These are phyloP conservation scores for Diploptera punctata DNA, from an alignment of 2,888 invertebrate species.

Conservation along the genomic window DNA sequence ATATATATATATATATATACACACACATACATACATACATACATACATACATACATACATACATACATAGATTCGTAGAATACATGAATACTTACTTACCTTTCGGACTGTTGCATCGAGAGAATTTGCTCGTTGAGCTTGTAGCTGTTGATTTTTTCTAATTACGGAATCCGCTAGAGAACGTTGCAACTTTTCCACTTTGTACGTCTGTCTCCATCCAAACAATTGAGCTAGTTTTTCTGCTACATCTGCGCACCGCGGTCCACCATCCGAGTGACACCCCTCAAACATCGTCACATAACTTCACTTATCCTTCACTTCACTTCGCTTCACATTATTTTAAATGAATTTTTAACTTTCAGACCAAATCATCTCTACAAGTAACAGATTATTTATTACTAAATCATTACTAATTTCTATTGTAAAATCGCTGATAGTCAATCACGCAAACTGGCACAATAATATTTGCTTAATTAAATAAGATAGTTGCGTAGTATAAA, in stretches of 20 bases:
- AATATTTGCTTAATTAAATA: no score
- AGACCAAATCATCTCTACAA: no score
- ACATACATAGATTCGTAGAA: neutral
- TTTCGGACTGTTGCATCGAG: neutral
- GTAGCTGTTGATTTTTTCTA: neutral
- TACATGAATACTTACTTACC: neutral
- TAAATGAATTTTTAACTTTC: no score
- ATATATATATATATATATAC: no score
- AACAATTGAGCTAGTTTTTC: slow-evolving; percentile 79
- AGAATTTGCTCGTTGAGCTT: neutral
- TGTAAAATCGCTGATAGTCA: no score
- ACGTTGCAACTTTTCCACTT: slow-evolving; percentile 78
- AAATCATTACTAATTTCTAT: no score
- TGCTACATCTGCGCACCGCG: slow-evolving; percentile 75
- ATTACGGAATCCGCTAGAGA: slow-evolving; percentile 53
- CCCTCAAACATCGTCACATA: slow-evolving; percentile 50
- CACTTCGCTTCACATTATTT: no score
- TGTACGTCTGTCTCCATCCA: slow-evolving; percentile 81
- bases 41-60: neutral
- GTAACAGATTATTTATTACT: no score
- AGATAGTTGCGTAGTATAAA: no score
- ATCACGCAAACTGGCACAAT: no score
- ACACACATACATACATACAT: neutral
- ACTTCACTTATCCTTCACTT: no score
- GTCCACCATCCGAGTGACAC: slow-evolving; percentile 49